Evolutionary conservation across 2,113 vertebrate genomes (phyloP).

Genomic region (Polypterus bichir): DNA sequence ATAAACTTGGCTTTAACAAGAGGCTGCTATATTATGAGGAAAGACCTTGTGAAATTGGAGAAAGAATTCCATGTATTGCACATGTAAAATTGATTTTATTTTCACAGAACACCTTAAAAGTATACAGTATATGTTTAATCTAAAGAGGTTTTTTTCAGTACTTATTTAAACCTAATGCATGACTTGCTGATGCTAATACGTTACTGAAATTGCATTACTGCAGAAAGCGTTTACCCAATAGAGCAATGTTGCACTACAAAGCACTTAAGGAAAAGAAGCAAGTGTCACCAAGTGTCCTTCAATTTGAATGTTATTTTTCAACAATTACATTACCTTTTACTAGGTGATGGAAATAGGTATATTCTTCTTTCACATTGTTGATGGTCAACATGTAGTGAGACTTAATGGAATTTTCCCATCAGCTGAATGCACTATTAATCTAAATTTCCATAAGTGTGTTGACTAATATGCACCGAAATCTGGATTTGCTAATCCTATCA

Average conservation of each 20-base stretch:
- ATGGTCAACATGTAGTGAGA: background rate
- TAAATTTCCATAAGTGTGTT: conserved; percentile 12
- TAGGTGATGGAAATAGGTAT: background rate
- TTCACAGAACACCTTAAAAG: too few species aligned
- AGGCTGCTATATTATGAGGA: too few species aligned
- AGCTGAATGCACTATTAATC: conserved; percentile 1
- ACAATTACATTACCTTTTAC: conserved; percentile 8
- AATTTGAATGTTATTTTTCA: conserved; percentile 2
- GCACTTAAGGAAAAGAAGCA: background rate
- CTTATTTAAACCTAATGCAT: too few species aligned
- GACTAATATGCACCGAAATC: conserved; percentile 8
- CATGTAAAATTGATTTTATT: too few species aligned
- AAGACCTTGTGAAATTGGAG: too few species aligned
- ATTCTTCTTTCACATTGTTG: conserved; percentile 9
- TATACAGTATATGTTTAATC: too few species aligned
- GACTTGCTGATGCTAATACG: too few species aligned
- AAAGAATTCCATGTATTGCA: too few species aligned
- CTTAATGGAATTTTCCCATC: conserved; percentile 1
- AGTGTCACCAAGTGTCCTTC: background rate
- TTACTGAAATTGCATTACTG: too few species aligned
- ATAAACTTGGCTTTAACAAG: too few species aligned
- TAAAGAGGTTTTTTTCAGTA: too few species aligned
- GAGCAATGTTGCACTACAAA: background rate
- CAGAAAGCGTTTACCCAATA: too few species aligned
- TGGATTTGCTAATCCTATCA: conserved; percentile 1